Conservation (phyloP, 2,888 invertebrate genomes). For the Tenthredo livida region DNA sequence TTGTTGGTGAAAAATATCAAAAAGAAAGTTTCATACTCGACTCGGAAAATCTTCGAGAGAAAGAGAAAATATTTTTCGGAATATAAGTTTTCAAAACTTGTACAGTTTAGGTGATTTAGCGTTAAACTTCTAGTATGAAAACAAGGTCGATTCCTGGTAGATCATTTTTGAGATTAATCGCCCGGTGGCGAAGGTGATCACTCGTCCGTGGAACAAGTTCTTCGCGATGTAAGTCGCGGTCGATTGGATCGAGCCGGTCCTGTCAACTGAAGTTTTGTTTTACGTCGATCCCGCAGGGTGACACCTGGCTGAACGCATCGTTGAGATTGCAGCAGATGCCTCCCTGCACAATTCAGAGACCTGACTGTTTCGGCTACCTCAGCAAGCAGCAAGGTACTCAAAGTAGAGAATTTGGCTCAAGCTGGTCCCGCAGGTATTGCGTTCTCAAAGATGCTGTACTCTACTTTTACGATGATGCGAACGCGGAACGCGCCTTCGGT, state of each 20-base stretch:
- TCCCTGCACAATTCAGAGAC: slow-evolving; percentile 88
- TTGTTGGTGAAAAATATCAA: neutral
- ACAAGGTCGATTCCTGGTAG: neutral
- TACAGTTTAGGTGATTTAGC: neutral
- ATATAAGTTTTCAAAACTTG: neutral
- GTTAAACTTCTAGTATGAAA: neutral
- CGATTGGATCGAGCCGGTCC: slow-evolving; percentile 23
- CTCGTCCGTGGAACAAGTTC: slow-evolving; percentile 45
- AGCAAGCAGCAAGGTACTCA: slow-evolving; percentile 84
- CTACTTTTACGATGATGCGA: slow-evolving; percentile 94
- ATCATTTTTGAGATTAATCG: slow-evolving; percentile 26
- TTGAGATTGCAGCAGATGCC: slow-evolving; percentile 90
- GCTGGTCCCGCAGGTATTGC: slow-evolving; percentile 96
- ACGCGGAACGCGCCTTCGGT: slow-evolving; percentile 93
- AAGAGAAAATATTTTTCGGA: neutral
- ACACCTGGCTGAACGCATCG: slow-evolving; percentile 87
- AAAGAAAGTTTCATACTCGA: neutral
- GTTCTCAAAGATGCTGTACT: slow-evolving; percentile 96
- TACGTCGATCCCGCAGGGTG: slow-evolving; percentile 75
- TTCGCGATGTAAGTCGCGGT: slow-evolving; percentile 41
- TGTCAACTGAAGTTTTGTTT: slow-evolving; percentile 50
- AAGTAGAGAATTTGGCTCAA: slow-evolving; percentile 86
- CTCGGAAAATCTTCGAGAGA: neutral
- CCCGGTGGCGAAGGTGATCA: slow-evolving; percentile 36
- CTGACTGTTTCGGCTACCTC: slow-evolving; percentile 96